phyloP scores from a whole-genome alignment of 2,888 invertebrate species.

The Sipha maydis region DNA sequence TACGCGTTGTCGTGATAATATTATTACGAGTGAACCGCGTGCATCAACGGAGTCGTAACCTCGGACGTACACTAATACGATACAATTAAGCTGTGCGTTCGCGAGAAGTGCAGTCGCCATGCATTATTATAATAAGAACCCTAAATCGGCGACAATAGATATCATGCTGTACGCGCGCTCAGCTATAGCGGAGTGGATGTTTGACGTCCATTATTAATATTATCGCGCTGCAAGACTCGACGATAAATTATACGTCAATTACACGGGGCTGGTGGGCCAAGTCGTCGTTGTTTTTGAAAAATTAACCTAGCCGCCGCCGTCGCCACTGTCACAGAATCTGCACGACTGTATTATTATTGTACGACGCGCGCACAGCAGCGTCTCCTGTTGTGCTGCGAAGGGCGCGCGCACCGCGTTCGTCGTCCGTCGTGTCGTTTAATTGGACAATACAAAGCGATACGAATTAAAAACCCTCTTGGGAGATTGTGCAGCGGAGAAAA shows the following conservation, averaged over 20 bases:
- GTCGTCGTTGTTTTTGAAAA: conserved; percentile 43
- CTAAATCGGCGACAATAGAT: neutral
- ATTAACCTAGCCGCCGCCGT: conserved; percentile 37
- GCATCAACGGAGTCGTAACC: too few relatives aligned
- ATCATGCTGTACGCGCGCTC: neutral
- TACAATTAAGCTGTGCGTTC: too few relatives aligned
- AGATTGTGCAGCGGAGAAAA: conserved; percentile 45
- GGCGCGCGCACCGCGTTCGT: neutral
- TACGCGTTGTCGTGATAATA: too few relatives aligned
- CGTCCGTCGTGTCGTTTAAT: conserved; percentile 51
- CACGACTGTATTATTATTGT: neutral
- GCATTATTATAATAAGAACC: too few relatives aligned
- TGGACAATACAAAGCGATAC: conserved; percentile 62
- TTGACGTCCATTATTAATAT: conserved; percentile 29
- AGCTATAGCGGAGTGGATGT: neutral
- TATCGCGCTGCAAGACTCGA: neutral
- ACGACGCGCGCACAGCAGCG: neutral
- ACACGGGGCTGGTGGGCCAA: neutral
- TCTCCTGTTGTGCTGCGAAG: neutral
- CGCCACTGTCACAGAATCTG: conserved; percentile 32
- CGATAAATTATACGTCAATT: conserved; percentile 48
- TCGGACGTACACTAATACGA: too few relatives aligned
- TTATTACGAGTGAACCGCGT: too few relatives aligned
- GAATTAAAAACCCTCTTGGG: conserved; percentile 60
- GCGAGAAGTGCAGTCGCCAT: too few relatives aligned